These are phyloP conservation scores for Dicyrtoma fusca DNA, from an alignment of 2,888 invertebrate species.

Conservation along the genomic window DNA sequence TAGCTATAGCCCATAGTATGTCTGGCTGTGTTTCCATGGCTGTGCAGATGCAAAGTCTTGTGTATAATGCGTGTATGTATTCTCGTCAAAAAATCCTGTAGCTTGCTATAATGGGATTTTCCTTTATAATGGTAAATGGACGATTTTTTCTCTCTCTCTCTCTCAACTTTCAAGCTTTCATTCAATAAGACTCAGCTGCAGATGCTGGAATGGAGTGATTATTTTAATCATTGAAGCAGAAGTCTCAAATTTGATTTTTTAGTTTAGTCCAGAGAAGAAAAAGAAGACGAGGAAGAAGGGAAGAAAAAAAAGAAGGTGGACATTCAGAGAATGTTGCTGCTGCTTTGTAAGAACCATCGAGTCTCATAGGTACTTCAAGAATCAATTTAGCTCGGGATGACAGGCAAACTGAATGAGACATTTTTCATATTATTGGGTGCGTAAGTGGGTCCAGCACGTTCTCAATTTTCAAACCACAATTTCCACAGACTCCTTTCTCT, in stretches of 20 bases:
- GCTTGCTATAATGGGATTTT: constrained; percentile 30
- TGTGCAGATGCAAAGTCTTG: no score
- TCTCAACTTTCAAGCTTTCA: constrained; percentile 16
- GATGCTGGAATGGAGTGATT: constrained; percentile 47
- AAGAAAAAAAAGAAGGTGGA: constrained; percentile 27
- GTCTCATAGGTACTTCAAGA: constrained; percentile 49
- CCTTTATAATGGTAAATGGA: constrained; percentile 17
- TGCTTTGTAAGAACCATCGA: constrained; percentile 32
- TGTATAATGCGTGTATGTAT: background rate
- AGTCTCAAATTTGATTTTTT: constrained; percentile 44
- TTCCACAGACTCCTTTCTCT: constrained; percentile 11
- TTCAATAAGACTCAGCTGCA: constrained; percentile 38
- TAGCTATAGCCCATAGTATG: no score
- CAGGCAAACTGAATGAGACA: constrained; percentile 52
- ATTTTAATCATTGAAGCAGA: constrained; percentile 53
- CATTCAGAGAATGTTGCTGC: constrained; percentile 33
- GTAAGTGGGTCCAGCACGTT: constrained; percentile 40
- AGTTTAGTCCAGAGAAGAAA: constrained; percentile 24
- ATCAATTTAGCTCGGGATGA: constrained; percentile 55
- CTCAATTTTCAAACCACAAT: constrained; percentile 41
- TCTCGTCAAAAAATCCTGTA: constrained; percentile 11
- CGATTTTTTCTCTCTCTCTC: constrained; percentile 1
- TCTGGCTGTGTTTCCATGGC: no score
- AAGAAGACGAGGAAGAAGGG: no score
- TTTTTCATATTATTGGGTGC: constrained; percentile 50